phyloP scores from a whole-genome alignment of 1,140 invertebrate species.

The Thaumatotibia leucotreta region DNA sequence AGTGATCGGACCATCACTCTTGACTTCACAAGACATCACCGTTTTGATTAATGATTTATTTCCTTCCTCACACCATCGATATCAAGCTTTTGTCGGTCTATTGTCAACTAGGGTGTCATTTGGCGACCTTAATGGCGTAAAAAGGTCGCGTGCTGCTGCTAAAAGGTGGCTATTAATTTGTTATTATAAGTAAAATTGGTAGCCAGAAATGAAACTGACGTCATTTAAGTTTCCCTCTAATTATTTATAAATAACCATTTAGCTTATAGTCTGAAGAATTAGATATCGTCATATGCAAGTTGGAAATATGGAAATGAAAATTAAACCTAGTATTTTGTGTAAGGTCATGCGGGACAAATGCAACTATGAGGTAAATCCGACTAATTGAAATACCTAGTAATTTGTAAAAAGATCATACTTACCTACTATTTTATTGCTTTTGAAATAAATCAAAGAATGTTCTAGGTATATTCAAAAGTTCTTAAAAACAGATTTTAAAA shows the following conservation, averaged over 20 bases:
- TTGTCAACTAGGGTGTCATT: constrained; percentile 4
- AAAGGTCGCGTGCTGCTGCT: neutral
- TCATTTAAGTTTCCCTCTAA: neutral
- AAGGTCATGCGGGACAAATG: too few species aligned
- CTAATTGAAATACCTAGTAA: too few species aligned
- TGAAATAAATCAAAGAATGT: too few species aligned
- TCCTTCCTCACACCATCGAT: neutral
- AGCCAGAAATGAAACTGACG: neutral
- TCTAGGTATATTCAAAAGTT: too few species aligned
- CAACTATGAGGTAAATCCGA: too few species aligned
- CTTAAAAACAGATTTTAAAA: too few species aligned
- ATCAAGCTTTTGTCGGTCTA: neutral
- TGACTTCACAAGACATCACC: neutral
- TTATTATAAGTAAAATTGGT: neutral
- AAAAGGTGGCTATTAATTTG: neutral
- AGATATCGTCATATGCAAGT: too few species aligned
- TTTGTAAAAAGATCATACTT: too few species aligned
- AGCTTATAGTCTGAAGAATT: too few species aligned
- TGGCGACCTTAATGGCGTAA: neutral
- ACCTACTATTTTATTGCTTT: too few species aligned
- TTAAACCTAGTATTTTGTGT: too few species aligned
- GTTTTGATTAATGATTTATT: neutral
- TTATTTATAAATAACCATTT: neutral
- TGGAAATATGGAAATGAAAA: too few species aligned
- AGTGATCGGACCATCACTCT: neutral